Base-by-base conservation (phyloP, 2,113 vertebrate genomes). In the Pteruthius melanotis region DNA sequence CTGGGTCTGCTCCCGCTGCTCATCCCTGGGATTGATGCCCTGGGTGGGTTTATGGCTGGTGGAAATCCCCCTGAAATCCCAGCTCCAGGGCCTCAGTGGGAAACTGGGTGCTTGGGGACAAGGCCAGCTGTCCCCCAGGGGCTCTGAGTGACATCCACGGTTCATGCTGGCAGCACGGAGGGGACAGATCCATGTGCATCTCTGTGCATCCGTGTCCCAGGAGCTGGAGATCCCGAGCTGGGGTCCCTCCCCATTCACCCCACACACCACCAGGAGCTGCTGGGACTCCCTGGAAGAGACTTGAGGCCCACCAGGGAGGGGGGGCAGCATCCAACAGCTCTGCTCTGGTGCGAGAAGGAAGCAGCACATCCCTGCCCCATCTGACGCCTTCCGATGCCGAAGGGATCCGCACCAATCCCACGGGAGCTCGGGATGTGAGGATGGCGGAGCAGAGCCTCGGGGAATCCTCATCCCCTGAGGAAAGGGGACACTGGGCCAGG, bases 331-430 rank as follows among this genome's bases (percentile, higher is more conserved):
- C 61, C 47, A 7, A 1, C 33, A 8, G 20, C 33, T 3, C 35
- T 0, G 0, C 37, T 57, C 8, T 1, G 0, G 7, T 52, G 68
- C 0, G 3, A 27, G 49, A 18, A 54, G 79, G 79, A 26, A n/a
- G 35, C 40, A 0, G 5, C 7, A 2, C n/a, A 6, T 24, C 5
- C 10, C 86, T 10, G 68, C 85, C 39, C 77, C 52, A 1, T 1
- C 4, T 0, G 15, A 19, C 1, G 2, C 1, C 31, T 52, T 17
- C 60, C 2, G 5, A 1, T 1, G 54, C 53, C 3, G 6, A 20
- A 21, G 61, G 65, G 50, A 68, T 24, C 47, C 6, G 0, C 0
- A 10, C 19, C 7, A 35, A 33, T 8, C 59, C 76, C 56, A 2
- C 2, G 5, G 45, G 35, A 26, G n/a, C 35, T 81, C 66, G 2